Base-by-base conservation (phyloP, 1,140 invertebrate species). In the Drosophila nikananu region DNA sequence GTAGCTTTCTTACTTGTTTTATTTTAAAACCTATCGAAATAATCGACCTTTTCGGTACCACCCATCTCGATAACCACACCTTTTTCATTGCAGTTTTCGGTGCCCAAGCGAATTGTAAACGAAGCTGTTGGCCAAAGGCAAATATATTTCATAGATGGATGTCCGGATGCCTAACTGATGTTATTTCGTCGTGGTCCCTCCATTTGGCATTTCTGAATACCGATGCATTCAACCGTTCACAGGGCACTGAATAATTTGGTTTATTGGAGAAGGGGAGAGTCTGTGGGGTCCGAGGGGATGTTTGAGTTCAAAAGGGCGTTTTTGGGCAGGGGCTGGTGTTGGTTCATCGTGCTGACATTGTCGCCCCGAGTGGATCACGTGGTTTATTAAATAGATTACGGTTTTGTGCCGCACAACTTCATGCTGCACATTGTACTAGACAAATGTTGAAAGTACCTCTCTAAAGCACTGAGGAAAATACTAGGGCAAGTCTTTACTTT, bases 351-450 rank as follows among this genome's bases (percentile, higher is more conserved):
- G 81, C 54, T 71, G 62, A 73, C 81, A 81, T 68, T 81, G 77
- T 84, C 64, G 70, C 46, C 59, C 59, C 63, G 59, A 65, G 71
- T 68, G 52, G 57, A 59, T 67, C 80, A 74, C 60, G 84, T 86
- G 80, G 82, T 82, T 89, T 89, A 87, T 87, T 84, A 89, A 87
- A 87, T 87, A 89, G 84, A 87, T 87, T 84, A 87, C 81, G 68
- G 73, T 89, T 83, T 89, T 81, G 74, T 74, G 70, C 73, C 73
- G 10, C 46, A 68, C 57, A 55, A 54, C 78, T 77, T 80, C 68
- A 52, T 81, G 64, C 54, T 77, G 63, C 68, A 74, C 71, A 77
- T 77, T 66, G 63, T 60, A 51, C 46, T 70, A 58, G 48, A 52
- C 81, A 81, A 72, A 58, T 77, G 48, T 57, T 52, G 37, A 66